Base-by-base conservation (phyloP, 2,113 vertebrate species). In the Phrynosoma platyrhinos region DNA sequence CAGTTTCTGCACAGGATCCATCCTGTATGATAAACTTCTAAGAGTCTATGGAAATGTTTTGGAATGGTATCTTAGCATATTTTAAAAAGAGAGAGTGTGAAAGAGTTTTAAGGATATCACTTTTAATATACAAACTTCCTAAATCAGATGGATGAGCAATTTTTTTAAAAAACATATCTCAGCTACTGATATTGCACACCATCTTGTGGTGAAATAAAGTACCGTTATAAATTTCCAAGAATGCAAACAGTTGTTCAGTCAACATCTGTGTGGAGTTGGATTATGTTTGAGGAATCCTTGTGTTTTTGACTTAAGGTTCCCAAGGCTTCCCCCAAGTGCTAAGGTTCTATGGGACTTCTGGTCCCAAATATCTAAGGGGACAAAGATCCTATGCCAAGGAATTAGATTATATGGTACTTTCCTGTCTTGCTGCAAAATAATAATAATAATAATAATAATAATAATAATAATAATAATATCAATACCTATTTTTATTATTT, bases 151-250 rank as follows among this genome's bases (percentile, higher is more conserved):
- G 72, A 47, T 78, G 47, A 52, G 40, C 9, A 78, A 72, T 55
- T 81, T 81, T 80, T 55, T 23, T 18, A 62, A 62, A 71, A 12
- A 71, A 87, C 68, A 74, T n/a, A 62, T 74, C 23, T n/a, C 55
- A 58, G 78, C 23, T 71, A 68, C 69, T 81, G 78, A 64, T 81
- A n/a, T 55, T 53, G 58, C 55, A 81, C 86, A 80, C 86, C 86
- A 87, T 81, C 86, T 87, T 87, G 86, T 87, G 78, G 86, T 81
- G 68, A 87, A 87, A 74, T 53, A 32, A 25, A 36, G 53, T 74
- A 87, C 74, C 32, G 32, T 32, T 55, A 40, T 27, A 87, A 30
- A 27, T 87, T 84, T 62, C 36, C 21, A 55, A 74, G 71, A 69
- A 6, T 23, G 14, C 55, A 71, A 23, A 53, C 42, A 27, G 32